Evolutionary conservation across 2,888 invertebrate species (phyloP), one percentile per base, ranked within the genome.

Genomic region (Parapristionchus giblindavisi): DNA sequence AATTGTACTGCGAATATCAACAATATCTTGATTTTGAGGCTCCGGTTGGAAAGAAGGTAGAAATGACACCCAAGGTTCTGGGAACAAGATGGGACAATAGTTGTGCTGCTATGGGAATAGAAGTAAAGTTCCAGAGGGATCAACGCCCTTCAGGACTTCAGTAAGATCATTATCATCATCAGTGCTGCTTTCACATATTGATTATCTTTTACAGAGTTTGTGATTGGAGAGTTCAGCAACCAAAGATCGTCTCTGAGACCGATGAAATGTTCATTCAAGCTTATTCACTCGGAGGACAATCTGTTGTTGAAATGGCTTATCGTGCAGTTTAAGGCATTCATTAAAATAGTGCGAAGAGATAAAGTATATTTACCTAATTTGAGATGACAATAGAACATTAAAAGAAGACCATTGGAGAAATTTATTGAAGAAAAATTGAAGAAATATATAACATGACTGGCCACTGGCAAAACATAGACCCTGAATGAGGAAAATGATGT

Each of bases 91-190:
- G 65, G 65, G 27, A 27, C 65, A 65, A 65, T 29, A 32, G 29
- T 11, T 65, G 65, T 17, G 43, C 27, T 43, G 29, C 65, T 21
- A 65, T 65, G 65, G 65, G 65, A 40, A 65, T 65, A 14, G 65
- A 65, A n/a, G 24, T 65, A 40, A 65, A 65, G 24, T 65, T 65
- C 65, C 65, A 43, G 6, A 40, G 27, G 21, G 65, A 65, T 43
- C 3, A 27, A 14, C 40, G 65, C 4, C 65, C 65, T 24, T 43
- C 65, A 11, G 65, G 65, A 65, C 65, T 65, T 21, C 65, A 65
- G 65, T 65, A 21, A 65, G 65, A 43, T 29, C 6, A 1, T 17
- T 4, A 4, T 6, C 14, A 11, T 4, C 43, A 29, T 2, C 0
- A 24, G 5, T 43, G 29, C 40, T 14, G 21, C 36, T 38, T 5